Evolutionary conservation across 53 echinoderm and acorn worm genomes (phyloP), one percentile per base, ranked within the genome.

Genomic region (Henricia sp.): DNA sequence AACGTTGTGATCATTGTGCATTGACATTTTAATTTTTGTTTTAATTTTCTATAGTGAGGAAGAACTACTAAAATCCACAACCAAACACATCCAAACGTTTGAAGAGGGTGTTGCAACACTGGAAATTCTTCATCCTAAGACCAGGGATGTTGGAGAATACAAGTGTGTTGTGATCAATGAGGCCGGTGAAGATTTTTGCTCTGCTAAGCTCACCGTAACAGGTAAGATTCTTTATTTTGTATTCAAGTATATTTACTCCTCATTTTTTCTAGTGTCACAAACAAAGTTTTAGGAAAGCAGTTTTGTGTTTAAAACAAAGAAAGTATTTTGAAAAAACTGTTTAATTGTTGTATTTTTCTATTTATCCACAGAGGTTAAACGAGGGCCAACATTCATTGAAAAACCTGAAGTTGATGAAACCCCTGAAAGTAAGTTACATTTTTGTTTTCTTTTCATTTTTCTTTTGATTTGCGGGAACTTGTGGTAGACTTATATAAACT

Each of bases 111-210:
- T 86, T 20, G 89, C 95, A 25, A 89, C 95, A 24, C 87, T 95
- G 44, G 91, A 91, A 65, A 77, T 96, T 14, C 83, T 77, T 1
- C 82, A 90, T 16, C 80, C 87, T 19, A 74, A 74, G 26, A 77
- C 91, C 34, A 71, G 60, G 44, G 91, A 96, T 71, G 60, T 77
- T 32, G 97, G 97, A 51, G 92, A 90, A 64, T 92, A 94, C 60
- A 89, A 90, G 48, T 90, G 94, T 48, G 83, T 90, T 51, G 92
- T 88, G 52, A 84, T 90, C 70, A 96, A 92, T 46, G 87, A 84
- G 32, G 94, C 89, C 28, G 97, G 97, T 6, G 93, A 93, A 76
- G 94, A 94, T 30, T 71, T 71, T 71, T 88, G 92, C 63, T 84
- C 91, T 10, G 91, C 94, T 20, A 59, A 71, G 63, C 63, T 80